phyloP scores from a whole-genome alignment of 2,888 invertebrate species.

The Schrankia costaestrigalis region DNA sequence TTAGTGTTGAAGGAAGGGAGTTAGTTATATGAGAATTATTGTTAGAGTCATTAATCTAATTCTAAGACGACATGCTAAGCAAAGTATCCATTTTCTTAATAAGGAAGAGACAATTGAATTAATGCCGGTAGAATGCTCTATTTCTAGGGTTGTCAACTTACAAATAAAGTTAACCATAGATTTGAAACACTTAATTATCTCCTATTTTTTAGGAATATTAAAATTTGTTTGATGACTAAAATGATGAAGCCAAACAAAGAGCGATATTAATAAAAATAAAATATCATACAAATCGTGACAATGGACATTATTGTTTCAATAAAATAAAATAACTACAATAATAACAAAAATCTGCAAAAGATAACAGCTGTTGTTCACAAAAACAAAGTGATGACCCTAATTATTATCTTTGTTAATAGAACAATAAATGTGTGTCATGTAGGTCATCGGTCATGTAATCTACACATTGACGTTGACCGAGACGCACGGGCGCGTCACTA shows the following conservation, averaged over 20 bases:
- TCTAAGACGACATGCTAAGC: constrained; percentile 20
- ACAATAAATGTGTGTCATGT: constrained; percentile 68
- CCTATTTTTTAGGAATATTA: no score
- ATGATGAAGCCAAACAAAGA: neutral
- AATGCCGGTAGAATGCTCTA: constrained; percentile 37
- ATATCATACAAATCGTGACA: neutral
- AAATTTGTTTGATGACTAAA: neutral
- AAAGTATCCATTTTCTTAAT: constrained; percentile 40
- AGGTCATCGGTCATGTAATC: constrained; percentile 62
- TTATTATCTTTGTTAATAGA: constrained; percentile 66
- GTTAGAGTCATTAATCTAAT: constrained; percentile 24
- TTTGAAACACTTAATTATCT: no score
- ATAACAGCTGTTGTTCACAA: constrained; percentile 6
- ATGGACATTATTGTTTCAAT: neutral
- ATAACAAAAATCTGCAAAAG: constrained; percentile 1
- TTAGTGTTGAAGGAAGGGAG: neutral
- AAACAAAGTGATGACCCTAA: constrained; percentile 60
- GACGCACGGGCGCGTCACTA: constrained; percentile 40
- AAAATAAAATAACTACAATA: neutral
- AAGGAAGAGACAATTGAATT: constrained; percentile 75
- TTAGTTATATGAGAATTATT: constrained; percentile 7
- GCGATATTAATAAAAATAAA: neutral
- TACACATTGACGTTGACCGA: constrained; percentile 42
- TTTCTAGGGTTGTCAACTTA: constrained; percentile 44
- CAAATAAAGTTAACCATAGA: no score